A percentile compares a stretch with the other conserved stretches of the same genome.
Evolutionary conservation across 2,888 invertebrate genomes (phyloP).

Genomic region (Maniola hyperantus): DNA sequence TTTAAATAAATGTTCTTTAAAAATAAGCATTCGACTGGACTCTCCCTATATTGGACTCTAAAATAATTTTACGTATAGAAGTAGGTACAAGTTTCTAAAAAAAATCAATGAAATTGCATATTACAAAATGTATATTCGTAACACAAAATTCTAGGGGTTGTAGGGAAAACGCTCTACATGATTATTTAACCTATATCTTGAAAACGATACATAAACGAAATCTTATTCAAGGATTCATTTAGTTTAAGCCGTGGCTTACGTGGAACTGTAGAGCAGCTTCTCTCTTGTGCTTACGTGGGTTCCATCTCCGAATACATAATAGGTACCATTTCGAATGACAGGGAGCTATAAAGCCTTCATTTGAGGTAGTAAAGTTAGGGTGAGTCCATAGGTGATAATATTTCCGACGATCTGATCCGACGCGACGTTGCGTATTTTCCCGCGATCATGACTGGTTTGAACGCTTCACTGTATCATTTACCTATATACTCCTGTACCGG

Average conservation of each 20-base stretch:
- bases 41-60: neutral
- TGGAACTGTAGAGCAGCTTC: neutral
- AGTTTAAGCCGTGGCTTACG: constrained; percentile 27
- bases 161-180: neutral
- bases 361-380: constrained; percentile 34
- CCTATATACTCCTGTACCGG: no score
- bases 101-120: no score
- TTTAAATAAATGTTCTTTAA: neutral
- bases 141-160: neutral
- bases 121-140: neutral
- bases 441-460: no score
- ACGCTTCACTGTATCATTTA: no score
- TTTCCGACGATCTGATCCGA: no score
- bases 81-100: neutral
- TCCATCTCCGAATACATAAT: no score
- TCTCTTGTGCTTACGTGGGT: neutral
- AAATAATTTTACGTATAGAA: neutral
- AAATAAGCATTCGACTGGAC: neutral
- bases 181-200: constrained; percentile 3
- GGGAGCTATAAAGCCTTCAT: constrained; percentile 25
- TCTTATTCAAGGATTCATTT: constrained; percentile 22
- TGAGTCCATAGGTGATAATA: no score
- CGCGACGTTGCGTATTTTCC: no score
- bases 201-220: constrained; percentile 19
- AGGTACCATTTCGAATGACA: constrained; percentile 19